Base-by-base conservation (phyloP, 2,113 vertebrate species). In the Oreochromis aureus region DNA sequence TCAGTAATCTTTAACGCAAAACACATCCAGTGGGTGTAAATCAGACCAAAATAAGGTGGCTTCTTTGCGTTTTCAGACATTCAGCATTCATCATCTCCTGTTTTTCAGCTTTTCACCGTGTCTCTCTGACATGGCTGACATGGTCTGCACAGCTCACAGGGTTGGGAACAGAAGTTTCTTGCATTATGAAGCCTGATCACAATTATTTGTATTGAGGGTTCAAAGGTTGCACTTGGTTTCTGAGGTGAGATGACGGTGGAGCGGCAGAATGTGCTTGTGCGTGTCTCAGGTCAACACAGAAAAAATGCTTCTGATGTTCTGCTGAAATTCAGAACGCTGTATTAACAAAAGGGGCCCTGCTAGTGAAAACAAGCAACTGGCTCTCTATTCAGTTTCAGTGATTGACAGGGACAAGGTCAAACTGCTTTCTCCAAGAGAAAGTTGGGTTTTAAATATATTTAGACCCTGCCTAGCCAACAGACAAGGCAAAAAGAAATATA, bases 361-460 rank as follows among this genome's bases (percentile, higher is more conserved):
- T 12, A 71, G 63, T 80, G 30, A 87, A 88, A 92, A 86, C 73
- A 85, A 80, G 54, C 15, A 7, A 13, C 30, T 27, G 34, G n/a
- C 79, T 71, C 32, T 10, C 12, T 18, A 36, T 66, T 86, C 22
- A 61, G 79, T 4, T 58, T 54, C 54, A 22, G 27, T 92, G 92
- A 94, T 36, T 92, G 93, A 34, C 89, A 91, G 91, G 82, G 27
- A 80, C 24, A 27, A 83, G 90, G 88, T 90, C 84, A 91, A 48
- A 84, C 69, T 16, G 53, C 51, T 59, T 83, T 88, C 7, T n/a
- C 27, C 48, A 61, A 84, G 83, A 32, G 58, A 90, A 84, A 82
- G 78, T 34, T 6, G 6, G 82, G 58, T 46, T 90, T 87, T 10
- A 69, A 51, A 83, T 19, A 10, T 55, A 27, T 56, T 84, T 24